Evolutionary conservation across 2,797 vertebrate genomes (phyloP).

Genomic region (Girardinus metallicus): DNA sequence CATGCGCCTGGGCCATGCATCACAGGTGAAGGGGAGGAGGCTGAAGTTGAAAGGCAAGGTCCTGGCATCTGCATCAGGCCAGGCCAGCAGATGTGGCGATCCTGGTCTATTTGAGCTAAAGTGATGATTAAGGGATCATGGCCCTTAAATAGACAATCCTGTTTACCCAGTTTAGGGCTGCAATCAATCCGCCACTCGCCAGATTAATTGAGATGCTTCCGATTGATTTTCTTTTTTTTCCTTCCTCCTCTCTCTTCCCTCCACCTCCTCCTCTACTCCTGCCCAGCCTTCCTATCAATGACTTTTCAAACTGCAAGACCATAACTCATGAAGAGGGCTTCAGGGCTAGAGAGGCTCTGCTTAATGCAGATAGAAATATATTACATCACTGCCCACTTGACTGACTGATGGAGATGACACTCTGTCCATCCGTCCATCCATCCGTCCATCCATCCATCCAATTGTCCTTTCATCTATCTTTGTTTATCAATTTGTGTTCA

Average conservation of each 20-base stretch:
- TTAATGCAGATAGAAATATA: constrained; percentile 34
- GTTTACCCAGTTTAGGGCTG: constrained; percentile 86
- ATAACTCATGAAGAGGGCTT: constrained; percentile 65
- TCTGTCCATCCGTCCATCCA: not conserved
- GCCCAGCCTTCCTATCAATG: constrained; percentile 68
- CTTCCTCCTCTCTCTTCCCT: constrained; percentile 19
- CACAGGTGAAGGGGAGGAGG: constrained; percentile 44
- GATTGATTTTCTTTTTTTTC: constrained; percentile 78
- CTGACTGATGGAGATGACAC: not conserved
- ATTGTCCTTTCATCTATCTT: not conserved
- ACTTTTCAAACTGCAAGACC: constrained; percentile 67
- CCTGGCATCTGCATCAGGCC: constrained; percentile 63
- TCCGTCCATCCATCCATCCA: not conserved
- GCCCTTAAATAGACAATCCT: constrained; percentile 85
- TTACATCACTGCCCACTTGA: constrained; percentile 19
- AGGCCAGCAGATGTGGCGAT: constrained; percentile 72
- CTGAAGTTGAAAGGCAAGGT: constrained; percentile 51
- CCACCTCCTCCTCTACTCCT: constrained; percentile 39
- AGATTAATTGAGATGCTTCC: constrained; percentile 88
- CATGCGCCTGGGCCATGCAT: constrained; percentile 49
- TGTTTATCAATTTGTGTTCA: not conserved
- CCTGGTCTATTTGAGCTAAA: constrained; percentile 76
- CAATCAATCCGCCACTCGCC: constrained; percentile 83
- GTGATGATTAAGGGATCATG: constrained; percentile 86
- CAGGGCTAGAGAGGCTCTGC: constrained; percentile 31